Base-by-base conservation (phyloP, 2,113 vertebrate species). In the Tragulus kanchil region DNA sequence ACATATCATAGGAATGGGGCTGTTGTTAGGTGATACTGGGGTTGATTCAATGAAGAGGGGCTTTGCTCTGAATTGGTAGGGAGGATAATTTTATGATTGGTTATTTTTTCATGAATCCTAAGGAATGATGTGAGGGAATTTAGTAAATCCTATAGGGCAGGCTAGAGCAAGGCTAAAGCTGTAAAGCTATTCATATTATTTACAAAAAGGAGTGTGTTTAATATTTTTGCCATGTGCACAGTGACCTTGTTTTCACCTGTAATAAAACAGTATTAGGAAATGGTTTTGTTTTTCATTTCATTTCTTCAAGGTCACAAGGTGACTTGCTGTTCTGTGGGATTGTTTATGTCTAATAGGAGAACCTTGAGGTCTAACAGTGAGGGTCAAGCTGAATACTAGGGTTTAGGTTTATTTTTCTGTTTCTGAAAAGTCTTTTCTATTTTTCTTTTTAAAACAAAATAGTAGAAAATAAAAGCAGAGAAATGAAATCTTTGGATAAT, bases 191-290 rank as follows among this genome's bases (percentile, higher is more conserved):
- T 67, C n/a, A 90, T 36, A n/a, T 78, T 84, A 48, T 78, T 4
- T 75, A 7, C 28, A 73, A 95, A 95, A 64, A 94, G 9, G 31
- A 48, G 28, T 7, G 12, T 65, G 15, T 81, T 82, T 67, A 48
- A 36, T 69, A 25, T 64, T 71, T 77, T 89, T 94, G 8, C 85
- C 19, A 16, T 79, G 52, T 61, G 13, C 26, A 50, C 1, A 48
- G 71, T 78, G 65, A 65, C 28, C 26, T 92, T 79, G 56, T 56
- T 95, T 96, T 92, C 87, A 6, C 42, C 12, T 90, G 21, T 78
- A 48, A 79, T 92, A 67, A 86, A 88, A 42, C 25, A 95, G 58
- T n/a, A 36, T 71, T 86, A 86, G n/a, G 21, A 93, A 87, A 13
- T 78, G 10, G 23, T 26, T 15, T 86, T 81, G 1, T 64, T 50